These are phyloP conservation scores for Prionace glauca DNA, from an alignment of 2,797 vertebrate species.

Conservation along the genomic window DNA sequence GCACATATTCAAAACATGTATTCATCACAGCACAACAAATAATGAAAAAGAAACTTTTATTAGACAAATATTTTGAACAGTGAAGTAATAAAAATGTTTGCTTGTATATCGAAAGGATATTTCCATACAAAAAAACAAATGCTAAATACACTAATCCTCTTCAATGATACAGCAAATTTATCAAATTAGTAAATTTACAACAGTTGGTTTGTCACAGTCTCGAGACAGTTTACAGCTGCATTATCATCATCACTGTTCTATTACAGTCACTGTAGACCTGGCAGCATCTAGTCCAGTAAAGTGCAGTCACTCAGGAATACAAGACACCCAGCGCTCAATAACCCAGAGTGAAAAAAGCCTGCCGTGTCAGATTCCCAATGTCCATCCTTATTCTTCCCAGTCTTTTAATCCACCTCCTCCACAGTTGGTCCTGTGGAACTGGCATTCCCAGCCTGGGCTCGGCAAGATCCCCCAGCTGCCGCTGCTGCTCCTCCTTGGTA, in stretches of 20 bases:
- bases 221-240: background rate
- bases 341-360: background rate
- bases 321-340: background rate
- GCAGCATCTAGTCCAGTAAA: background rate
- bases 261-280: background rate
- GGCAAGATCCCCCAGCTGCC: background rate
- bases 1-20: too few relatives aligned
- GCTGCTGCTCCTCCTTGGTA: background rate
- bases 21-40: too few relatives aligned
- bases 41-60: too few relatives aligned
- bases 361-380: too few relatives aligned
- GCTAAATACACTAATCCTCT: background rate
- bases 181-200: background rate
- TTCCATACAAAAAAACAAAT: background rate
- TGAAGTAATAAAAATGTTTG: too few relatives aligned
- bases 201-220: background rate
- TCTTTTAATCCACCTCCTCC: slow-evolving; percentile 15
- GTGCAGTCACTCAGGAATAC: background rate
- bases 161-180: background rate
- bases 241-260: background rate
- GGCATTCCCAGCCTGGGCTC: background rate
- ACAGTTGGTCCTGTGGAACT: background rate
- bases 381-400: background rate
- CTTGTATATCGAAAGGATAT: background rate
- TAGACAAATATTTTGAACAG: too few relatives aligned